Evolutionary conservation across 2,113 vertebrate genomes (phyloP).

Genomic region (Siniperca knerii): DNA sequence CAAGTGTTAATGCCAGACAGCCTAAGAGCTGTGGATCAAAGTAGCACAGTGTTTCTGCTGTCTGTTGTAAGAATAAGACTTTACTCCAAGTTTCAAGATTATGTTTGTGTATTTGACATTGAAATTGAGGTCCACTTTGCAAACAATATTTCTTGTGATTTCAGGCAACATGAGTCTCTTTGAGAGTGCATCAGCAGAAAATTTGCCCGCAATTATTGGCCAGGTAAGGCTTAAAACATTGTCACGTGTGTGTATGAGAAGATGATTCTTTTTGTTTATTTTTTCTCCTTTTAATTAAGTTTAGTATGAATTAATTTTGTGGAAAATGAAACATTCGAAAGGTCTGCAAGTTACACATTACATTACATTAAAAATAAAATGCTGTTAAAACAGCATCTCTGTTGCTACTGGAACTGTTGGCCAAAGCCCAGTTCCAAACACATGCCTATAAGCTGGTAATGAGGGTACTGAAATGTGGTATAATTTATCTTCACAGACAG

Average conservation of each 20-base stretch:
- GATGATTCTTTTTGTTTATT: neutral
- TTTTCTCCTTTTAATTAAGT: neutral
- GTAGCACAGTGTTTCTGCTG: neutral
- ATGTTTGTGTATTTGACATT: neutral
- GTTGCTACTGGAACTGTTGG: neutral
- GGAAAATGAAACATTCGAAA: neutral
- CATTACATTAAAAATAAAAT: neutral
- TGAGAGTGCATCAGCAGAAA: slow-evolving; percentile 44
- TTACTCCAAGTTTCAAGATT: slow-evolving; percentile 5
- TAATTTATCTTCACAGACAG: neutral
- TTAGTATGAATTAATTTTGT: neutral
- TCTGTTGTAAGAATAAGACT: neutral
- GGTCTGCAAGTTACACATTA: neutral
- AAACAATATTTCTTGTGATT: slow-evolving; percentile 42
- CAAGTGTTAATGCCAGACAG: neutral
- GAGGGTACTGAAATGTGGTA: neutral
- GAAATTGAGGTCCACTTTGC: neutral
- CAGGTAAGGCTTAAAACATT: slow-evolving; percentile 66
- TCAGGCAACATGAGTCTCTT: slow-evolving; percentile 72
- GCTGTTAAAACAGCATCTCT: neutral
- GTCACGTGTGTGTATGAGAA: neutral
- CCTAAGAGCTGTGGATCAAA: neutral
- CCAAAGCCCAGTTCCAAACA: neutral
- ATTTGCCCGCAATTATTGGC: slow-evolving; percentile 49
- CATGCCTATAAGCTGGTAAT: neutral